These are phyloP conservation scores for Monopterus albus DNA, from an alignment of 2,113 vertebrate species.

Conservation along the genomic window DNA sequence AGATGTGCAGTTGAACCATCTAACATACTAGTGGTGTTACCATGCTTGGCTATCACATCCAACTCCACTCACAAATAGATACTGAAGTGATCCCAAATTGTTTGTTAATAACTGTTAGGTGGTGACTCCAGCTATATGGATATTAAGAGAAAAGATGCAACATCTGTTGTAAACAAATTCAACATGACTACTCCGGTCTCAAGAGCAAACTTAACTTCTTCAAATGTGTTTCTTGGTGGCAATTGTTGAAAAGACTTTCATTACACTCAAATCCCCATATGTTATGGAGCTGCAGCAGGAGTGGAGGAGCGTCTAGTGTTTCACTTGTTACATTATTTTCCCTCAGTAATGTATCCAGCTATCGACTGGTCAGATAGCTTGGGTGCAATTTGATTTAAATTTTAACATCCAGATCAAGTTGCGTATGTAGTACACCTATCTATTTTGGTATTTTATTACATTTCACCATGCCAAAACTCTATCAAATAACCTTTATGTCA, in stretches of 20 bases:
- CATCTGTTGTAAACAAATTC: not conserved
- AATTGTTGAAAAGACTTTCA: not conserved
- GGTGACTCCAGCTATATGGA: not conserved
- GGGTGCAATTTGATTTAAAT: not conserved
- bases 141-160: not conserved
- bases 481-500: no score
- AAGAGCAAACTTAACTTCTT: not conserved
- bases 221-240: no score
- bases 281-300: not conserved
- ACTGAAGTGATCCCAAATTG: not conserved
- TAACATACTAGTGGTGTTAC: not conserved
- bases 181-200: no score
- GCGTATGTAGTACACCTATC: no score
- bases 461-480: no score
- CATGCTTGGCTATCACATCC: not conserved
- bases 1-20: not conserved
- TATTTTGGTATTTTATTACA: no score
- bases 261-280: not conserved
- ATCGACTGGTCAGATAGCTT: not conserved
- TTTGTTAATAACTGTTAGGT: not conserved
- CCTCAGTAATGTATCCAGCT: not conserved
- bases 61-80: conserved; percentile 1
- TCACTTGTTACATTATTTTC: not conserved
- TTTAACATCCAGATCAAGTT: conserved; percentile 3
- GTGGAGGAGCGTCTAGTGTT: not conserved